Conservation (phyloP, 2,888 invertebrate genomes). For the Cephus rjabovi region DNA sequence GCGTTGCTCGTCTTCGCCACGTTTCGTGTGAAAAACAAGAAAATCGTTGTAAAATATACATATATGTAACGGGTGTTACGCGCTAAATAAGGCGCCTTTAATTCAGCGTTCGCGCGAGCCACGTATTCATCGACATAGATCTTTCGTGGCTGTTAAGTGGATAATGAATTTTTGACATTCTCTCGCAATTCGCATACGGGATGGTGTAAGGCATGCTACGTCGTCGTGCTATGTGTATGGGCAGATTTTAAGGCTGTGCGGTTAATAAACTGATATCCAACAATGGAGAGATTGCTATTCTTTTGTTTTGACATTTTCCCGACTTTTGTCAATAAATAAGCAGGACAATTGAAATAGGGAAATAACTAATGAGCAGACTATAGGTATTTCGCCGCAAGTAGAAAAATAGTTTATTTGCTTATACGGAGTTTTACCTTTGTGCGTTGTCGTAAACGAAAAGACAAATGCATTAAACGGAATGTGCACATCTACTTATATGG, state of each 20-base stretch:
- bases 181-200: conserved; percentile 30
- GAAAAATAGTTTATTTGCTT: conserved; percentile 34
- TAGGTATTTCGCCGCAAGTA: conserved; percentile 19
- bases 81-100: no score
- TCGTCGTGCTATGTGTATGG: conserved; percentile 33
- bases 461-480: no score
- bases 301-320: conserved; percentile 13
- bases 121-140: no score
- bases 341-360: conserved; percentile 12
- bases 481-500: no score
- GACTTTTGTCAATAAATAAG: conserved; percentile 17
- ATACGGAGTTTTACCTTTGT: not conserved
- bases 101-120: no score
- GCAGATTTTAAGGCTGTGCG: conserved; percentile 63
- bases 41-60: conserved; percentile 46
- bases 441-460: no score
- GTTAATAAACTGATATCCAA: conserved; percentile 59
- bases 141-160: no score
- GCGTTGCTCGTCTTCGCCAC: no score
- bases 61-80: conserved; percentile 16
- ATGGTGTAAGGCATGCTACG: conserved; percentile 41
- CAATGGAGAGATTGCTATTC: conserved; percentile 28
- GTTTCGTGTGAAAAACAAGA: conserved; percentile 40
- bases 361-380: not conserved
- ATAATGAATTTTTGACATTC: conserved; percentile 29